Conservation (phyloP, 1,140 invertebrate species). For the Archegozetes longisetosus region DNA sequence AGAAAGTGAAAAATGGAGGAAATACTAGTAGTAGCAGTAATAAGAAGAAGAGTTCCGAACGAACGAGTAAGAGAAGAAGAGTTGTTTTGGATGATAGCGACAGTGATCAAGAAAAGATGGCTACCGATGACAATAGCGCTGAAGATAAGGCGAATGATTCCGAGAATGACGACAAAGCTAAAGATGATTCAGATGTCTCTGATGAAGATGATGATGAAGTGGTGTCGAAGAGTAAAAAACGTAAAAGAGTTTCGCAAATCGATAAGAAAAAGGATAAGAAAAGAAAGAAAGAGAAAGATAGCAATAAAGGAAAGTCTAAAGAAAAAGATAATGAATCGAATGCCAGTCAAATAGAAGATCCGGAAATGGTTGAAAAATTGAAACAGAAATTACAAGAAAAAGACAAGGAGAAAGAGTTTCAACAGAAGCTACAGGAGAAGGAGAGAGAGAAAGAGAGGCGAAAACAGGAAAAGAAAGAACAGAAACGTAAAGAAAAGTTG, state of each 20-base stretch:
- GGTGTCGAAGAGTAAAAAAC: neutral
- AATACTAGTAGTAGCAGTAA: neutral
- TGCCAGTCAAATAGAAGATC: neutral
- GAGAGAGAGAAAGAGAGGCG: neutral
- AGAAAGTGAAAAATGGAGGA: neutral
- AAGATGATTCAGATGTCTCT: neutral
- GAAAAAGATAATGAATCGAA: neutral
- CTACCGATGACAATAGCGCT: neutral
- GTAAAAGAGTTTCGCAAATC: neutral
- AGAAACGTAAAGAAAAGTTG: neutral
- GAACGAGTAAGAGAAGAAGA: neutral
- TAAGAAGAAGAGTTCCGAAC: neutral
- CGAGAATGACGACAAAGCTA: neutral
- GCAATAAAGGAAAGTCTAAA: neutral
- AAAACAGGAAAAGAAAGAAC: slow-evolving; percentile 1
- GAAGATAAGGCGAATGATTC: neutral
- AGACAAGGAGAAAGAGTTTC: neutral
- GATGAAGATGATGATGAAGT: neutral
- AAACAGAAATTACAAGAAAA: neutral
- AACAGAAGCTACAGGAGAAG: neutral
- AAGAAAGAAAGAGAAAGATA: neutral
- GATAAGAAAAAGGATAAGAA: neutral
- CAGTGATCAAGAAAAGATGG: neutral
- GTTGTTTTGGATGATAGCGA: neutral
- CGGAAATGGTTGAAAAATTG: neutral